Base-by-base conservation (phyloP, 2,113 vertebrate species). In the Rutilus rutilus region DNA sequence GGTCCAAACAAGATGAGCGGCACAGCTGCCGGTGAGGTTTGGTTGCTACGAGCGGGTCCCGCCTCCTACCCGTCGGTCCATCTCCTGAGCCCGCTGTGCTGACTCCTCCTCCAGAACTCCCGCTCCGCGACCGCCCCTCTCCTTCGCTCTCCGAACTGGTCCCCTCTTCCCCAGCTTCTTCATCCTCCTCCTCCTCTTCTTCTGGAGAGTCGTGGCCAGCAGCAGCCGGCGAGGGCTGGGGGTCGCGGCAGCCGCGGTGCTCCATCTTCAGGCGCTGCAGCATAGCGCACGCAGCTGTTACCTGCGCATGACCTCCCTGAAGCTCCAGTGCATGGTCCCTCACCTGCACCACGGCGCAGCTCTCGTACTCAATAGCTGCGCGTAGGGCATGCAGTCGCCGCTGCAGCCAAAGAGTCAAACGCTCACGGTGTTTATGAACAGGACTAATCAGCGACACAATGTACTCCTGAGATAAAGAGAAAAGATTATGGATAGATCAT, bases 1-100 rank as follows among this genome's bases (percentile, higher is more conserved):
- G 94, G 92, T 99, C 98, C 79, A 99, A 92, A 90, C 98, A 99
- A 0, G 98, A 97, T 39, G 97, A 99, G 80, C 98, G 96, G 85
- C 97, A 99, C 84, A 99, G 97, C n/a, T 98, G 98, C 4, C 97
- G 95, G 85, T 99, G 97, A 15, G 95, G 96, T 88, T 99, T 99
- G 76, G 93, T 93, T 33, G 94, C 86, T 62, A 92, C 92, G 78
- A 96, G 92, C 7, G 94, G 95, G 77, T 96, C 97, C 88, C 93
- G 94, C 91, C 93, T 94, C 62, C 91, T 94, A 27, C 90, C 89
- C 87, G 90, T 39, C 25, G 88, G 90, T 69, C n/a, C 87, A 87
- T 84, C 90, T 88, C 94, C 67, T 93, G 84, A 19, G 17, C 39
- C 19, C 82, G 88, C 78, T 88, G 91, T 33, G 86, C 91, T 36